These are phyloP conservation scores for Clunio marinus DNA, from an alignment of 2,888 invertebrate species.

Conservation along the genomic window DNA sequence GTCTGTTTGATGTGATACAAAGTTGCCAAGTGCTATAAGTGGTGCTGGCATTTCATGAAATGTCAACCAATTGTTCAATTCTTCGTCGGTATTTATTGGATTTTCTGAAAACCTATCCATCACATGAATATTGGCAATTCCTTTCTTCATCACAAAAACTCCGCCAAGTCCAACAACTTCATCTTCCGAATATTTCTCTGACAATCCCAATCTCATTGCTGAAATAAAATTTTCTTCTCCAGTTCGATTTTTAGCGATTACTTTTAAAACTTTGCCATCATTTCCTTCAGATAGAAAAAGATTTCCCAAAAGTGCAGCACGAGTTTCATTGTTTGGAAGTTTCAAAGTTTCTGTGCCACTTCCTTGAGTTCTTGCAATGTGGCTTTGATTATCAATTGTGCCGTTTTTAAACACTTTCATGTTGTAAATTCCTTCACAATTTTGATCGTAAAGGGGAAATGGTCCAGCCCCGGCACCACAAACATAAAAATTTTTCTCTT, in stretches of 20 bases:
- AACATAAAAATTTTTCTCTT: conserved; percentile 53
- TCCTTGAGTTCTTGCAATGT: conserved; percentile 58
- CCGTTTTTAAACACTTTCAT: conserved; percentile 57
- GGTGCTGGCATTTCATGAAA: conserved; percentile 90
- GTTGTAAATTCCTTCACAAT: conserved; percentile 85
- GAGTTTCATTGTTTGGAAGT: conserved; percentile 64
- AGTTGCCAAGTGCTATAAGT: conserved; percentile 79
- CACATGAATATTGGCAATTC: conserved; percentile 84
- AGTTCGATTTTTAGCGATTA: conserved; percentile 67
- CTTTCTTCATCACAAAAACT: conserved; percentile 75
- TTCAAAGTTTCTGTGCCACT: conserved; percentile 55
- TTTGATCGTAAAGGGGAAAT: conserved; percentile 70
- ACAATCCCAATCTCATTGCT: conserved; percentile 69
- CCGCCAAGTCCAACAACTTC: conserved; percentile 83
- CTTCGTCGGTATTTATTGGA: conserved; percentile 66
- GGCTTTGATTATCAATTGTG: conserved; percentile 63
- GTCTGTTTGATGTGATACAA: conserved; percentile 79
- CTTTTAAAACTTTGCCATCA: conserved; percentile 71
- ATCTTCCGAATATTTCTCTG: conserved; percentile 60
- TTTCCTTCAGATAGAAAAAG: conserved; percentile 69
- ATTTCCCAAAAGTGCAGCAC: conserved; percentile 78
- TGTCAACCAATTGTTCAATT: conserved; percentile 82
- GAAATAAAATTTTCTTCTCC: conserved; percentile 74
- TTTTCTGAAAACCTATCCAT: conserved; percentile 88
- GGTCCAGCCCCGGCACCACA: conserved; percentile 94